These are phyloP conservation scores for Podabrus alpinus DNA, from an alignment of 2,888 invertebrate species.

Conservation along the genomic window DNA sequence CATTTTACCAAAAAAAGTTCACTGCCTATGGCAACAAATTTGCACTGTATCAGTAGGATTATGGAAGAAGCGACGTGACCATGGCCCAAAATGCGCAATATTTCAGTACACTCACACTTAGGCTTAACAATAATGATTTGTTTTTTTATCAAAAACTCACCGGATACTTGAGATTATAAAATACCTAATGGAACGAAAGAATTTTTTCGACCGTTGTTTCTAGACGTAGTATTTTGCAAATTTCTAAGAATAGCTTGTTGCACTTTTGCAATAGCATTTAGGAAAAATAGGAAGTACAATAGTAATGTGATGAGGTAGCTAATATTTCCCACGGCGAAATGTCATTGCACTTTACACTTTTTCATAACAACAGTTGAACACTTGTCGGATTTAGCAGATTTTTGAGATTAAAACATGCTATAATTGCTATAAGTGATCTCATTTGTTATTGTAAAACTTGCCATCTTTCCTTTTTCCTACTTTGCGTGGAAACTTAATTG, in stretches of 20 bases:
- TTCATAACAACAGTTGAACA: neutral
- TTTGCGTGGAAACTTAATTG: neutral
- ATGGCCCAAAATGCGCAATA: neutral
- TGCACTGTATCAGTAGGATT: neutral
- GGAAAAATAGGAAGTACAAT: conserved; percentile 23
- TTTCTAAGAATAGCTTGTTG: neutral
- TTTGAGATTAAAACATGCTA: neutral
- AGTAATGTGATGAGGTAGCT: conserved; percentile 11
- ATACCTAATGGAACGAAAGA: neutral
- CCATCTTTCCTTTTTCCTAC: neutral
- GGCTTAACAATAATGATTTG: neutral
- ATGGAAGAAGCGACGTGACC: neutral
- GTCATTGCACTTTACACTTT: conserved; percentile 6
- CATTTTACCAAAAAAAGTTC: neutral
- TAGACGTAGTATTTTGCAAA: neutral
- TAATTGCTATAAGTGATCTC: neutral
- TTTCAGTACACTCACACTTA: neutral
- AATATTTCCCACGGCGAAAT: conserved; percentile 3
- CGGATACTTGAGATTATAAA: neutral
- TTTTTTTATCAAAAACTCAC: neutral
- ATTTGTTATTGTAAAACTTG: neutral
- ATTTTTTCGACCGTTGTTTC: neutral
- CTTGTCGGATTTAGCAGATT: neutral
- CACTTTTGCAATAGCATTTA: conserved; percentile 21
- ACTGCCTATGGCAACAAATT: neutral